Conservation (phyloP, 1,140 invertebrate genomes). For the Oryzaephilus surinamensis region DNA sequence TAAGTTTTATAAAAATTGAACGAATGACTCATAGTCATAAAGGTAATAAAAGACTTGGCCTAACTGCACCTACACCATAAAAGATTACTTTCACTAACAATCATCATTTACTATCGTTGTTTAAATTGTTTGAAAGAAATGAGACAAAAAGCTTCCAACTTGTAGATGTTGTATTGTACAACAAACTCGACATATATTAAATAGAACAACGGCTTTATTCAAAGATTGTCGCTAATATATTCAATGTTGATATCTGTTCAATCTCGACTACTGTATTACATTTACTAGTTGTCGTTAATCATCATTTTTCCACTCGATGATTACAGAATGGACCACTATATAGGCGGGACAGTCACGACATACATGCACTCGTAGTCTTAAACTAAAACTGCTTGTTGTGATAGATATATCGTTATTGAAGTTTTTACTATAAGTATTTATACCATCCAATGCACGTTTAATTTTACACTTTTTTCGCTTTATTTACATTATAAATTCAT, state of each 20-base stretch:
- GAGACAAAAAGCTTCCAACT: conserved; percentile 6
- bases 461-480: not conserved
- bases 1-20: conserved; percentile 9
- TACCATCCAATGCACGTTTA: not conserved
- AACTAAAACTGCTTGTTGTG: not conserved
- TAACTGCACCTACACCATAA: conserved; percentile 13
- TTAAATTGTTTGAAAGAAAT: conserved; percentile 2
- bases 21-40: conserved; percentile 15
- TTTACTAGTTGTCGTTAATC: conserved; percentile 17
- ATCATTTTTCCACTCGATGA: conserved; percentile 13
- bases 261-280: conserved; percentile 19
- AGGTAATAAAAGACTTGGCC: conserved; percentile 12
- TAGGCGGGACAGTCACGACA: conserved; percentile 12
- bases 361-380: not conserved
- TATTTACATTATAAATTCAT: conserved; percentile 1
- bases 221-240: conserved; percentile 19
- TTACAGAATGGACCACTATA: conserved; percentile 11
- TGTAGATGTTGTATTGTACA: conserved; percentile 6
- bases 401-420: not conserved
- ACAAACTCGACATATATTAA: conserved; percentile 6
- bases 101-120: conserved; percentile 2
- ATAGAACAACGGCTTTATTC: conserved; percentile 19
- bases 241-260: conserved; percentile 15
- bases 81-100: conserved; percentile 7
- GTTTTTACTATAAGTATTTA: not conserved